These are phyloP conservation scores for Styela clava DNA, from an alignment of 23 tunicate species.

Conservation along the genomic window DNA sequence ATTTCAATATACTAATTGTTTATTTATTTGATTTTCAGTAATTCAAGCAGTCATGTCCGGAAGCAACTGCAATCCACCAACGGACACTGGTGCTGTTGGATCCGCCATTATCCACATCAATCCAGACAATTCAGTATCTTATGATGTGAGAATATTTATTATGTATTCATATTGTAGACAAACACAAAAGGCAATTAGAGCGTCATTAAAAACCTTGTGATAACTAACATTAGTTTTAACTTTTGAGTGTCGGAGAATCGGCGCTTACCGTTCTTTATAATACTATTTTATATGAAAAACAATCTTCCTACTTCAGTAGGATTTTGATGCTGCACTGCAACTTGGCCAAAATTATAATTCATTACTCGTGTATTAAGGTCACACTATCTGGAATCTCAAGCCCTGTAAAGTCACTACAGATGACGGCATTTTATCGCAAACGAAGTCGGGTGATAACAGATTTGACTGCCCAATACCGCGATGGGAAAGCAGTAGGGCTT, in stretches of 20 bases:
- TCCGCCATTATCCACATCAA: conserved; percentile 47
- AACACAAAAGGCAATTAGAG: too few species aligned
- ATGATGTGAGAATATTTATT: conserved; percentile 39
- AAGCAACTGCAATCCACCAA: conserved; percentile 53
- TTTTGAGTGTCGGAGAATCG: too few species aligned
- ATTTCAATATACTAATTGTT: too few species aligned
- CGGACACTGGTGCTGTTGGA: conserved; percentile 75
- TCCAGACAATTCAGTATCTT: conserved; percentile 60
- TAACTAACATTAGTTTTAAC: too few species aligned
- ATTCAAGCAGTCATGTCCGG: conserved; percentile 77
- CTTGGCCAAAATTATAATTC: too few species aligned
- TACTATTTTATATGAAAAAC: too few species aligned
- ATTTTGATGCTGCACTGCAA: too few species aligned
- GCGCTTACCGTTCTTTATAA: too few species aligned
- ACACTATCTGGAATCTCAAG: conserved; percentile 60
- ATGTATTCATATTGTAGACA: background rate
- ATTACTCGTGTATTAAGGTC: too few species aligned
- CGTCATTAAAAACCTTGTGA: too few species aligned
- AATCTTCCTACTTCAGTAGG: too few species aligned
- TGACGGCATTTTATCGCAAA: conserved; percentile 47
- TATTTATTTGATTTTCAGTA: conserved; percentile 36
- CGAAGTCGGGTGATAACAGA: conserved; percentile 50
- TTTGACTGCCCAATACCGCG: conserved; percentile 34
- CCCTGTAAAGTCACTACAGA: conserved; percentile 33
- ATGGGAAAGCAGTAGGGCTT: conserved; percentile 43